Conservation (phyloP, 2,113 vertebrate species). For the Oreocharis arfaki region DNA sequence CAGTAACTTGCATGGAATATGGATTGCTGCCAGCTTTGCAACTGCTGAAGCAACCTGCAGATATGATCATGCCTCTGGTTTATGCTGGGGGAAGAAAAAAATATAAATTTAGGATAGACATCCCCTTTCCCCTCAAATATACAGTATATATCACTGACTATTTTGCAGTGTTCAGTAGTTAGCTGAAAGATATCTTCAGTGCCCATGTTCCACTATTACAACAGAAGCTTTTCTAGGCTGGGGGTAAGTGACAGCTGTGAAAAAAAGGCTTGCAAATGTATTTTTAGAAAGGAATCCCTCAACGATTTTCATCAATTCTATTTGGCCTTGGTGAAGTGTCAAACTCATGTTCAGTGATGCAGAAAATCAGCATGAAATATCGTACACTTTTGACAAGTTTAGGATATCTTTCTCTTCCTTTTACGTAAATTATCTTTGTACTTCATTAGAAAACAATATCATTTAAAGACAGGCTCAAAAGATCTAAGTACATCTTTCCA, state of each 20-base stretch:
- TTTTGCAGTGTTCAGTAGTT: background rate
- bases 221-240: background rate
- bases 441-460: background rate
- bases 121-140: background rate
- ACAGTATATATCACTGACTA: background rate
- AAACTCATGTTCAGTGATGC: background rate
- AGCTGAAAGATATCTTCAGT: background rate
- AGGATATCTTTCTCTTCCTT: background rate
- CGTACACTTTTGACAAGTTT: background rate
- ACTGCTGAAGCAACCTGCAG: background rate
- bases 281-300: constrained; percentile 47
- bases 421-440: background rate
- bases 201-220: background rate
- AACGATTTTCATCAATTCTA: background rate
- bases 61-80: background rate
- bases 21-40: background rate
- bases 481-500: background rate
- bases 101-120: background rate
- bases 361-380: background rate
- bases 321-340: background rate
- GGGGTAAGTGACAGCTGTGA: background rate
- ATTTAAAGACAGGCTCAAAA: background rate
- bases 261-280: background rate
- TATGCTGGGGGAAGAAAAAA: background rate
- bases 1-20: background rate